A percentile compares a stretch with the other conserved stretches of the same genome.
These are phyloP conservation scores for Hippocampus zosterae DNA, from an alignment of 2,113 vertebrate species.

Conservation along the genomic window DNA sequence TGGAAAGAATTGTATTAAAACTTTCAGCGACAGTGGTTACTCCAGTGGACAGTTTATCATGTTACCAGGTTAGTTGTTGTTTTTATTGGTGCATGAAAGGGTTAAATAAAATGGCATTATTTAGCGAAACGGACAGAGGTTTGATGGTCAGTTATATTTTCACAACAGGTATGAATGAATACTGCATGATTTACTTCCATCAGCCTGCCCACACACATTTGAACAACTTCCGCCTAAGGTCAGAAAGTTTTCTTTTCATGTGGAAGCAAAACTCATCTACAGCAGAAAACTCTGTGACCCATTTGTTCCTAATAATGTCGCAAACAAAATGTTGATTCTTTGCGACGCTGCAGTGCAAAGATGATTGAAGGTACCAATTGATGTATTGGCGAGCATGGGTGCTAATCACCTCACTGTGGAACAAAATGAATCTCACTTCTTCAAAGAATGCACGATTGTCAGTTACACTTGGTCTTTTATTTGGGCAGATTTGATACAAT, in stretches of 20 bases:
- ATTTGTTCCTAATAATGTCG: not conserved
- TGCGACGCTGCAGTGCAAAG: not conserved
- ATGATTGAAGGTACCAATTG: not conserved
- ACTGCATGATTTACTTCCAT: not conserved
- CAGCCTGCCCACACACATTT: not conserved
- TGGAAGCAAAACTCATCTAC: not conserved
- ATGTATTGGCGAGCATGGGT: not conserved
- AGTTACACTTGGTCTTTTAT: not conserved
- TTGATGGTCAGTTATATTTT: no score
- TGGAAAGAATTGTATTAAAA: not conserved
- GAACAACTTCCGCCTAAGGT: not conserved
- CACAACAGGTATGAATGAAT: no score
- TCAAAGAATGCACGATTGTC: not conserved
- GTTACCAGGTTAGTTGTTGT: no score
- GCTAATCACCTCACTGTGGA: not conserved
- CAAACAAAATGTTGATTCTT: not conserved
- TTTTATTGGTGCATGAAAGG: no score
- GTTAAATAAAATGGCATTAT: not conserved
- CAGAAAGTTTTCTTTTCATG: not conserved
- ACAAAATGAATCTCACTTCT: not conserved
- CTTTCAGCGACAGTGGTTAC: no score
- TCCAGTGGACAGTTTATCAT: no score
- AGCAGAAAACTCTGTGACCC: not conserved
- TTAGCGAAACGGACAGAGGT: no score
- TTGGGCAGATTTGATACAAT: not conserved